Conservation (phyloP, 2,888 invertebrate species). For the Drosophila bunnanda region DNA sequence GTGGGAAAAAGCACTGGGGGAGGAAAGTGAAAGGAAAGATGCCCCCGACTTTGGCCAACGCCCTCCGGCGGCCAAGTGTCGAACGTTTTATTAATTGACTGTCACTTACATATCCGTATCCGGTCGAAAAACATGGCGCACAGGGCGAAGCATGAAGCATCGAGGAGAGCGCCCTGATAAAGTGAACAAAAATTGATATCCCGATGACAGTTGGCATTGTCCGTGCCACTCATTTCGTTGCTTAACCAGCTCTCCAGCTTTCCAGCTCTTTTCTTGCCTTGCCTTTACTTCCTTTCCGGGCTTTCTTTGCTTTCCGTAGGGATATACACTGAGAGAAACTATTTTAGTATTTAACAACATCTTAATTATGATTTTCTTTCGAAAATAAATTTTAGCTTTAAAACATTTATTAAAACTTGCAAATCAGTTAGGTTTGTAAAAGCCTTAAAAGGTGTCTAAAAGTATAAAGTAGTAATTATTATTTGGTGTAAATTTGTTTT, state of each 20-base stretch:
- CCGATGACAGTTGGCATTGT: constrained; percentile 41
- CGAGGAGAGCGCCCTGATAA: constrained; percentile 4
- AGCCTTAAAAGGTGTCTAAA: no score
- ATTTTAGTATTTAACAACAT: background rate
- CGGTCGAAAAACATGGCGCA: constrained; percentile 27
- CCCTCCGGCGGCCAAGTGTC: constrained; percentile 51
- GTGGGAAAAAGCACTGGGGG: background rate
- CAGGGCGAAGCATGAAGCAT: background rate
- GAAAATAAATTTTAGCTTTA: no score
- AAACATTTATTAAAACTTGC: no score
- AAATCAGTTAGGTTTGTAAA: no score
- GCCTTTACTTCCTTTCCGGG: constrained; percentile 8
- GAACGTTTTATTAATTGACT: constrained; percentile 73
- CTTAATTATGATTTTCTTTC: no score
- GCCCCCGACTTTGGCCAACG: constrained; percentile 28
- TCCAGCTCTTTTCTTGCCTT: background rate
- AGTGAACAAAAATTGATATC: constrained; percentile 18
- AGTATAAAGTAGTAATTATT: no score
- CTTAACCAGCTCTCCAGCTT: constrained; percentile 31
- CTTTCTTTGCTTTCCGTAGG: background rate
- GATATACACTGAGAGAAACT: background rate
- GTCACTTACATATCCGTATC: constrained; percentile 64
- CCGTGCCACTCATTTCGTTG: constrained; percentile 45
- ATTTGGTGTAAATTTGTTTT: no score
- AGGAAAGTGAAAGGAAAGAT: constrained; percentile 35